A percentile compares a stretch with the other conserved stretches of the same genome.
phyloP scores from a whole-genome alignment of 1,140 invertebrate genomes.

The Drosophila bipectinata region DNA sequence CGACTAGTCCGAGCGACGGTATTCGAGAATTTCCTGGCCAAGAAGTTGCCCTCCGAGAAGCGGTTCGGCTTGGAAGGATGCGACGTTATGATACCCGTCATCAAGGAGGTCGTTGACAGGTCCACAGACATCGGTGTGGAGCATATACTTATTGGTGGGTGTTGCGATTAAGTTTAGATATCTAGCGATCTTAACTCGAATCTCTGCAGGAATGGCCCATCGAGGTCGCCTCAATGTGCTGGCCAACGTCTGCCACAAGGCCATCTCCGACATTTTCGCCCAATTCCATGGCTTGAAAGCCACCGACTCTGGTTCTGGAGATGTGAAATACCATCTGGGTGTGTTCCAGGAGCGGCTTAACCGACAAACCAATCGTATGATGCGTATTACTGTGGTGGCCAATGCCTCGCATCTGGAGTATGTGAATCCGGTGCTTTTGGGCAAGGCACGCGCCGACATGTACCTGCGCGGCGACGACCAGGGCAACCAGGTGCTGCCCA shows the following conservation, averaged over 20 bases:
- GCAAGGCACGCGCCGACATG: constrained; percentile 94
- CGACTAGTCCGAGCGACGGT: constrained; percentile 59
- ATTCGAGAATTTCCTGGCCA: constrained; percentile 94
- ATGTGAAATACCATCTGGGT: constrained; percentile 97
- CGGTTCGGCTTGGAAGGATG: constrained; percentile 96
- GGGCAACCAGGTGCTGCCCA: constrained; percentile 90
- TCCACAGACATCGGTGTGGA: constrained; percentile 91
- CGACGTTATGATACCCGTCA: constrained; percentile 94
- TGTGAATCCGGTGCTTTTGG: constrained; percentile 92
- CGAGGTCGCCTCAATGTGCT: constrained; percentile 95
- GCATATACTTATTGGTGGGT: constrained; percentile 84
- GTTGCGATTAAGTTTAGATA: background rate
- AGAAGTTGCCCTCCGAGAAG: constrained; percentile 96
- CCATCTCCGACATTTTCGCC: constrained; percentile 92
- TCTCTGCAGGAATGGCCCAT: constrained; percentile 94
- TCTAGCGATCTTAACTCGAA: constrained; percentile 72
- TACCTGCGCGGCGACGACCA: constrained; percentile 91
- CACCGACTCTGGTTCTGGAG: constrained; percentile 92
- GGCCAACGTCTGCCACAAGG: constrained; percentile 95
- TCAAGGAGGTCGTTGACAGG: constrained; percentile 95
- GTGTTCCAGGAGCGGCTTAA: constrained; percentile 92
- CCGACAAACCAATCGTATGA: constrained; percentile 91
- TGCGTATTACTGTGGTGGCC: constrained; percentile 92
- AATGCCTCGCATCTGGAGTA: constrained; percentile 97
- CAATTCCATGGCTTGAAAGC: constrained; percentile 93